Percentiles rank a stretch among this genome's conserved stretches.
phyloP scores from a whole-genome alignment of 1,140 invertebrate genomes.

The Platyscapa corneri region DNA sequence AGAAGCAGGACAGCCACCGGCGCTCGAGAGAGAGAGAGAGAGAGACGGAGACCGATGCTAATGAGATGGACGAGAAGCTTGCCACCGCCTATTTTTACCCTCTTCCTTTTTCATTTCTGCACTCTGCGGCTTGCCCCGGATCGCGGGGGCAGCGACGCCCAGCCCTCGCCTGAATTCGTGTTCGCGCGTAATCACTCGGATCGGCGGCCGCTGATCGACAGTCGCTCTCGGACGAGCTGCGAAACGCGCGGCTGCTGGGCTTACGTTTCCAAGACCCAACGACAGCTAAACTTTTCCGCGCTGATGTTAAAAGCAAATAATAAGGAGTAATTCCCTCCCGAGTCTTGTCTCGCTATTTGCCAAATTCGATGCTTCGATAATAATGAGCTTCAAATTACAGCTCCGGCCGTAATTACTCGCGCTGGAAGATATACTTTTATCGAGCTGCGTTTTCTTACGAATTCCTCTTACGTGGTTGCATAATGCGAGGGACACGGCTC shows the following conservation, averaged over 20 bases:
- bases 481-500: too few relatives aligned
- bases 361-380: not conserved
- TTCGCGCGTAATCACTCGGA: not conserved
- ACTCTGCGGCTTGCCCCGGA: not conserved
- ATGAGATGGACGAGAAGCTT: slow-evolving; percentile 27
- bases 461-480: too few relatives aligned
- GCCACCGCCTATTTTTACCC: not conserved
- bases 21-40: not conserved
- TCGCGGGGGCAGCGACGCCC: not conserved
- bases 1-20: not conserved
- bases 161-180: not conserved
- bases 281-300: too few relatives aligned
- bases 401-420: too few relatives aligned
- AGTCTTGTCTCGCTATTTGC: not conserved
- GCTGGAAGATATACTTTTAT: too few relatives aligned
- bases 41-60: slow-evolving; percentile 3
- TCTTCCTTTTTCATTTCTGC: not conserved
- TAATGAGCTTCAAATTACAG: too few relatives aligned
- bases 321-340: too few relatives aligned
- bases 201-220: not conserved
- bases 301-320: too few relatives aligned
- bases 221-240: too few relatives aligned
- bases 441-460: too few relatives aligned
- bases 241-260: too few relatives aligned
- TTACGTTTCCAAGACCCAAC: too few relatives aligned